Conservation (phyloP, 2,113 vertebrate species). For the Paramormyrops kingsleyae region DNA sequence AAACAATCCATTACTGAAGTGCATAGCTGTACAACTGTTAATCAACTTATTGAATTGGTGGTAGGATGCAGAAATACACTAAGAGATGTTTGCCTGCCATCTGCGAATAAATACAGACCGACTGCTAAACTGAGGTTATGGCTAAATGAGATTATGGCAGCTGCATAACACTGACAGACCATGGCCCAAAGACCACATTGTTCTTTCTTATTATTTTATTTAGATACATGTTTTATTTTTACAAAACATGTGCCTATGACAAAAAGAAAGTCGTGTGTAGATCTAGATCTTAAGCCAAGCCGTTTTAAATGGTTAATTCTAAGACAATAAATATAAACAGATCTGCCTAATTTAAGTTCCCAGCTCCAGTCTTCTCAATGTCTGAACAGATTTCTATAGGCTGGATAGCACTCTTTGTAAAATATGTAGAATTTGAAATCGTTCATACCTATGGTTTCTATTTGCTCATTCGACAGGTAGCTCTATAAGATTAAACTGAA, state of each 20-base stretch:
- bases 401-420: neutral
- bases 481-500: neutral
- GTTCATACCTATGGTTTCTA: neutral
- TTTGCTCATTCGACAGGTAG: conserved; percentile 8
- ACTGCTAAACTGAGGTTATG: neutral
- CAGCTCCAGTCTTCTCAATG: neutral
- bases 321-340: neutral
- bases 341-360: neutral
- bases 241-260: neutral
- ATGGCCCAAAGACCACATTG: neutral
- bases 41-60: conserved; percentile 22
- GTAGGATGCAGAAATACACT: neutral
- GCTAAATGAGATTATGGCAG: neutral
- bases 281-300: neutral
- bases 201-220: neutral
- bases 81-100: neutral
- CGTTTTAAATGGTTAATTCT: neutral
- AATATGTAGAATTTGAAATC: neutral
- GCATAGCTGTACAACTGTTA: conserved; percentile 25
- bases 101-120: neutral
- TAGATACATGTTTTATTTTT: neutral
- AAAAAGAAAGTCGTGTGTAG: neutral
- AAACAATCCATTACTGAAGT: conserved; percentile 40
- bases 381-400: neutral
- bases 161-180: neutral